Conservation (phyloP, 2,797 vertebrate genomes). For the Megalops cyprinoides region DNA sequence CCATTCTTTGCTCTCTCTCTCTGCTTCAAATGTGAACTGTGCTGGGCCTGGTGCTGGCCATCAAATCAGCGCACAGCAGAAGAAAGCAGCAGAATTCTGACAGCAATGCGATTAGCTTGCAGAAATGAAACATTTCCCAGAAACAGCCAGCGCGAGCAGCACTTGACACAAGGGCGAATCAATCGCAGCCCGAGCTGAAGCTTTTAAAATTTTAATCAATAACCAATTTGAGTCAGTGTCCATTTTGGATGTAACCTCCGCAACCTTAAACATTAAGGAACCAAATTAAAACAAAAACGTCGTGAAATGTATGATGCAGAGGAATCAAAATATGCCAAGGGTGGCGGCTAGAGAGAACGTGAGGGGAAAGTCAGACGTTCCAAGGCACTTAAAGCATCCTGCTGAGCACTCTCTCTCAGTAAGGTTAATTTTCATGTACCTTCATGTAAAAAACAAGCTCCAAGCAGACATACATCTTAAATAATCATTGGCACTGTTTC, state of each 20-base stretch:
- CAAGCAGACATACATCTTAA: too few relatives aligned
- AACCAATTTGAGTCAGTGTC: conserved; percentile 41
- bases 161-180: not conserved
- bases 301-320: conserved; percentile 1
- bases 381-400: too few relatives aligned
- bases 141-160: not conserved
- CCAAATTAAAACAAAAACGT: conserved; percentile 31
- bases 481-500: too few relatives aligned
- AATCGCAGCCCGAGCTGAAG: not conserved
- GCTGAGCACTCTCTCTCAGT: too few relatives aligned
- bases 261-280: conserved; percentile 32
- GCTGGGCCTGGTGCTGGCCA: conserved; percentile 28
- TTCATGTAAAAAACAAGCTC: too few relatives aligned
- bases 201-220: conserved; percentile 46
- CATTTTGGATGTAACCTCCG: conserved; percentile 23
- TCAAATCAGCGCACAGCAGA: conserved; percentile 31
- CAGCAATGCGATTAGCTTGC: conserved; percentile 26
- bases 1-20: not conserved
- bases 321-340: too few relatives aligned
- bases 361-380: too few relatives aligned
- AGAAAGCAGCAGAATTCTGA: conserved; percentile 29
- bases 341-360: too few relatives aligned
- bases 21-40: conserved; percentile 29
- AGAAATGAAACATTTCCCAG: conserved; percentile 23
- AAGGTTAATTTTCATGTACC: too few relatives aligned